These are phyloP conservation scores for Chaenocephalus aceratus DNA, from an alignment of 2,113 vertebrate species.

Conservation along the genomic window DNA sequence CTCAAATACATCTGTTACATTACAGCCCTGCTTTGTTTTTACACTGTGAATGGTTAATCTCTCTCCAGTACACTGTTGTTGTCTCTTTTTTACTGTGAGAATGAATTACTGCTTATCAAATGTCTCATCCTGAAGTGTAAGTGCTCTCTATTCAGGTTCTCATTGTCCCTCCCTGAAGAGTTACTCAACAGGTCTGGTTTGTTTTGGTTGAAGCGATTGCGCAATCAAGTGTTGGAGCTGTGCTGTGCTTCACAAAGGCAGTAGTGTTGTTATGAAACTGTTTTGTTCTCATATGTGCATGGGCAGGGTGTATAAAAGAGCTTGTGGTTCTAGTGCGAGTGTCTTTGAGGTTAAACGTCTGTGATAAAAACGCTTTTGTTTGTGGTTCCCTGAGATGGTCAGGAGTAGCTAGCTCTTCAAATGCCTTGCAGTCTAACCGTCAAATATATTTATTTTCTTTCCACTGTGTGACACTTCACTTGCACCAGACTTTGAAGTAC, in stretches of 20 bases:
- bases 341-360: slow-evolving; percentile 30
- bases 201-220: slow-evolving; percentile 72
- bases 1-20: slow-evolving; percentile 8
- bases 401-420: slow-evolving; percentile 26
- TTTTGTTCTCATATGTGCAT: slow-evolving; percentile 25
- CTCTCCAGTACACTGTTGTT: slow-evolving; percentile 2
- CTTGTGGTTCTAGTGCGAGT: neutral
- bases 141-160: slow-evolving; percentile 27
- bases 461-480: too few relatives aligned
- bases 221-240: slow-evolving; percentile 50
- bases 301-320: slow-evolving; percentile 21
- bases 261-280: slow-evolving; percentile 25
- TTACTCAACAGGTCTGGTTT: slow-evolving; percentile 73
- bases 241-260: slow-evolving; percentile 17
- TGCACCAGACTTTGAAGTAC: too few relatives aligned
- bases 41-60: neutral
- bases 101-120: slow-evolving; percentile 19
- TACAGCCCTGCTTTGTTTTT: slow-evolving; percentile 21
- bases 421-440: slow-evolving; percentile 14
- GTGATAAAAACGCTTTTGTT: slow-evolving; percentile 44
- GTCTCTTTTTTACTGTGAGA: slow-evolving; percentile 20
- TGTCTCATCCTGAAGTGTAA: slow-evolving; percentile 31
- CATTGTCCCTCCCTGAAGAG: slow-evolving; percentile 44
- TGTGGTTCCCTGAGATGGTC: slow-evolving; percentile 13
- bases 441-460: too few relatives aligned